Evolutionary conservation across 2,888 invertebrate species (phyloP), one percentile per base, ranked within the genome.

Genomic region (Harpagoxenus sublaevis): DNA sequence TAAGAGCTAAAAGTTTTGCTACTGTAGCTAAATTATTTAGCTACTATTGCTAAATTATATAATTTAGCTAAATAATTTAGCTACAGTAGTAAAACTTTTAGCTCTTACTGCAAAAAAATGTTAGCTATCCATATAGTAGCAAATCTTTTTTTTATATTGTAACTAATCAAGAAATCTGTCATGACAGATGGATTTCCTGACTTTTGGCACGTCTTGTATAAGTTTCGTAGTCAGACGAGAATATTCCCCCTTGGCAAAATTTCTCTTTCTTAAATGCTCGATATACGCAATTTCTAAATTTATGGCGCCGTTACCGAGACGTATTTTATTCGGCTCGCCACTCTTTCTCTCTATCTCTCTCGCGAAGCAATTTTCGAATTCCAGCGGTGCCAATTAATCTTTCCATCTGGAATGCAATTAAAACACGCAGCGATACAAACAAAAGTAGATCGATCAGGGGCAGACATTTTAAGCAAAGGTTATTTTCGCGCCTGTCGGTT

Each of bases 331-430:
- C 35, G 55, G n/a, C 51, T 35, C 18, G 39, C 5, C 31, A 8
- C 23, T 78, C 57, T 57, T 39, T 55, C 18, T 68, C 60, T 77
- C 23, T 42, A 15, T 70, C 55, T 23, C 48, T 66, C 55, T 62
- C 12, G 48, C 12, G 23, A 39, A 60, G 79, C 60, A 62, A 71
- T 79, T 79, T 51, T 79, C 79, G 71, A 12, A 71, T 71, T 79
- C 71, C 79, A 35, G 71, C 79, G 79, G 60, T 71, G 48, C 79
- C 79, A 62, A 79, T 79, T 79, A 79, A 79, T 79, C 79, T 71
- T 62, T 28, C 55, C 39, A 79, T 71, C 79, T 60, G 79, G 71
- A 79, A 79, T 79, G 79, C 60, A 79, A 79, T 79, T 79, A 79
- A 79, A 79, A 79, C 79, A 60, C 71, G 70, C 66, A 6, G 5